Percentiles rank a stretch among this genome's conserved stretches.
Evolutionary conservation across 2,888 invertebrate species (phyloP).

Genomic region (Cryptocephalus moraei): DNA sequence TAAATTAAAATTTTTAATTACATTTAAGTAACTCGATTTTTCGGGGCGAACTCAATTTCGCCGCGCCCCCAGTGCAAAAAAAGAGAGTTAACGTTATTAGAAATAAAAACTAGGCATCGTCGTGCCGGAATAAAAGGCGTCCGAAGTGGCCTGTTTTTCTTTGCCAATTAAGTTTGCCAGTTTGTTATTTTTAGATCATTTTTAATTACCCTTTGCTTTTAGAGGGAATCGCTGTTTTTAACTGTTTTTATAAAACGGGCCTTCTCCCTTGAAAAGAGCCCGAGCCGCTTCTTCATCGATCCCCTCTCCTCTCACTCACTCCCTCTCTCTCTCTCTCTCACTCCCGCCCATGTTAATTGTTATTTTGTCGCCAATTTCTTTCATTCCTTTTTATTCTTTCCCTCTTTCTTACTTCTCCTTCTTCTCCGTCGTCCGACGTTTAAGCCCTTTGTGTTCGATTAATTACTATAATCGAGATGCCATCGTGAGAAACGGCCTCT

Average conservation of each 20-base stretch:
- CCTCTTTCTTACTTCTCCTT: slow-evolving; percentile 3
- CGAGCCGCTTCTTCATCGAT: slow-evolving; percentile 14
- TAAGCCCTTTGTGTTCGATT: slow-evolving; percentile 10
- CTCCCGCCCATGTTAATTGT: slow-evolving; percentile 17
- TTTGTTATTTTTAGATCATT: slow-evolving; percentile 39
- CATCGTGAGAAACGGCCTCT: too few species aligned
- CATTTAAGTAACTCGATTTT: slow-evolving; percentile 5
- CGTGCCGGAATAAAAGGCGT: slow-evolving; percentile 14
- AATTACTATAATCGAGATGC: slow-evolving; percentile 12
- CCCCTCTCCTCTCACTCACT: slow-evolving; percentile 3
- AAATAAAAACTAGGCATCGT: slow-evolving; percentile 14
- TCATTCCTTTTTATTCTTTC: slow-evolving; percentile 10
- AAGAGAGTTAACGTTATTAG: slow-evolving; percentile 15
- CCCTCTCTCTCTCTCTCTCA: neutral
- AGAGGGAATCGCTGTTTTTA: slow-evolving; percentile 28
- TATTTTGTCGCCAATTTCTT: slow-evolving; percentile 18
- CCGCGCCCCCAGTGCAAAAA: neutral
- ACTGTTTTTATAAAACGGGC: slow-evolving; percentile 23
- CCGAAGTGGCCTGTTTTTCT: slow-evolving; percentile 32
- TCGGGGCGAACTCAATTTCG: slow-evolving; percentile 13
- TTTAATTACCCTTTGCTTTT: slow-evolving; percentile 34
- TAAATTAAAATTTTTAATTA: neutral
- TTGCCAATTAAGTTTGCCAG: slow-evolving; percentile 37
- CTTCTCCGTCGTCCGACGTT: slow-evolving; percentile 9
- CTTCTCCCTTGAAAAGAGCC: neutral